Evolutionary conservation across 1,140 invertebrate species (phyloP).

Genomic region (Cyclina sinensis): DNA sequence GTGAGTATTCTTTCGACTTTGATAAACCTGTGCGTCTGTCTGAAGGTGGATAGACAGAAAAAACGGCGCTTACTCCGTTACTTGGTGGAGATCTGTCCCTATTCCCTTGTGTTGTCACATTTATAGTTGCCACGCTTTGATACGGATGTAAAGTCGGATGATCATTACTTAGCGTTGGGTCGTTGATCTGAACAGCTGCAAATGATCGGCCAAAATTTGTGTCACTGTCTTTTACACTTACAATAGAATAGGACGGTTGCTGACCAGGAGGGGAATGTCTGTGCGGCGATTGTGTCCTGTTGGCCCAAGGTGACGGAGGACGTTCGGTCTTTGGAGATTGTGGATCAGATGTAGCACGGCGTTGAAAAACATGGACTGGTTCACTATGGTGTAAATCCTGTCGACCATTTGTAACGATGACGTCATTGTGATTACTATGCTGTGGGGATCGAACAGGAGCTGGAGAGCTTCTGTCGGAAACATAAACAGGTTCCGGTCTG

Average conservation of each 20-base stretch:
- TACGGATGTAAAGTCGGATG: not conserved
- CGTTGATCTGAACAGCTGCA: slow-evolving; percentile 60
- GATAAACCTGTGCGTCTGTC: not conserved
- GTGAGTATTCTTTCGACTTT: not conserved
- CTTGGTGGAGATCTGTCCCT: slow-evolving; percentile 2
- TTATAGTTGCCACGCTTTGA: slow-evolving; percentile 22
- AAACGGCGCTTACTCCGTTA: not conserved
- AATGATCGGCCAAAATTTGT: slow-evolving; percentile 60
- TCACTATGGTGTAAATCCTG: slow-evolving; percentile 23
- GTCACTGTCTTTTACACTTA: slow-evolving; percentile 44
- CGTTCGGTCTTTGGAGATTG: not conserved
- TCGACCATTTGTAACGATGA: not conserved
- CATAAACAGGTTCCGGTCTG: slow-evolving; percentile 21
- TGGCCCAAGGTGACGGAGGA: slow-evolving; percentile 3
- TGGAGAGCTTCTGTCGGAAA: slow-evolving; percentile 4
- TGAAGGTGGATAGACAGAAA: not conserved
- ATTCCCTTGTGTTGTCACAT: not conserved
- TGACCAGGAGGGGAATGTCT: not conserved
- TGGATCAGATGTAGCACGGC: not conserved
- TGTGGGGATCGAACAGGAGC: not conserved
- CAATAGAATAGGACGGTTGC: slow-evolving; percentile 26
- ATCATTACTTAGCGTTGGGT: not conserved
- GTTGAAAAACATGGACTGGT: slow-evolving; percentile 13
- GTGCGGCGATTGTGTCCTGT: not conserved
- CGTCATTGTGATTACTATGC: not conserved